Evolutionary conservation across 1,140 invertebrate genomes (phyloP), one percentile per base, ranked within the genome.

Genomic region (Lerema accius): DNA sequence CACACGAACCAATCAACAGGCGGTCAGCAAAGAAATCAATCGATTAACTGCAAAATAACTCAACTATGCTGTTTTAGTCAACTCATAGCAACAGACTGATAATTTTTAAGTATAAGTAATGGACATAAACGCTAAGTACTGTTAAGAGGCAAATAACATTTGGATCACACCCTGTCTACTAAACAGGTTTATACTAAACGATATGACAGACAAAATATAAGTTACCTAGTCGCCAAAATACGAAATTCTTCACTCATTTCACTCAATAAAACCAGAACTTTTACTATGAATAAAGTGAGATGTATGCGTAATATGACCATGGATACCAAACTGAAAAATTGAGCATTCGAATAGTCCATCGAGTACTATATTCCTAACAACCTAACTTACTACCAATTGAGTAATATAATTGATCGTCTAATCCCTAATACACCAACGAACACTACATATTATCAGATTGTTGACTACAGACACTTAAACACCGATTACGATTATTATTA

Each of bases 111-210:
- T 23, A 11, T 9, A 26, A 28, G 23, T 32, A 4, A 58, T 56
- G 14, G 13, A 45, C 23, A 58, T 58, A 58, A 46, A 45, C 17
- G 26, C 42, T 58, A 58, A 58, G 55, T 58, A 58, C 55, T 19
- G 42, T 58, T 45, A 46, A 37, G 55, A 58, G 42, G 55, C 55
- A 58, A 4, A 46, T 32, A 35, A 58, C n/a, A 39, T 46, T 58
- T 23, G 17, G 15, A 46, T 46, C 26, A 32, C 28, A 23, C 11
- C n/a, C n/a, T 16, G 46, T 35, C 28, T 35, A 7, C n/a, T 14
- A 48, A 48, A 48, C 45, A 28, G 17, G 19, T 5, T n/a, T 28
- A 14, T 48, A 0, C 17, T 45, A 14, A 4, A 32, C 28, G 28
- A 32, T 32, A 7, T 32, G 28, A 32, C 28, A 40, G 19, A 39